Conservation (phyloP, 2,888 invertebrate genomes). For the Melanostoma scalare region DNA sequence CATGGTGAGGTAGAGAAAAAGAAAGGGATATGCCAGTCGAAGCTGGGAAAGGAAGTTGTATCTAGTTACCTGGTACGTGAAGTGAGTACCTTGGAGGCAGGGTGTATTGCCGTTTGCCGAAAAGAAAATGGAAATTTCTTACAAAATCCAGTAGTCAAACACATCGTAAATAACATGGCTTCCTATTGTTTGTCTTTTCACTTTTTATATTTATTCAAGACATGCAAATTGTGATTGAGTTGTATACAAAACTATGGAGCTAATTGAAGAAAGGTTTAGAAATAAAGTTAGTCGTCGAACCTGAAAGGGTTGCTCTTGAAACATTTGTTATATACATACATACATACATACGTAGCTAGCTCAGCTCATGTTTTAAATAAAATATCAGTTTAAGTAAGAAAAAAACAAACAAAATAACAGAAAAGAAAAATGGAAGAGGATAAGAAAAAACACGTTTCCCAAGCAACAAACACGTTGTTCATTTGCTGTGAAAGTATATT, state of each 20-base stretch:
- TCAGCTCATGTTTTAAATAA: no score
- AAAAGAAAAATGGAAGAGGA: conserved; percentile 2
- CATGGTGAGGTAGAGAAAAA: conserved; percentile 3
- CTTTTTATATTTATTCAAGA: conserved; percentile 5
- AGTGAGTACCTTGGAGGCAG: not conserved
- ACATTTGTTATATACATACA: no score
- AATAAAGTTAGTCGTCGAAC: conserved; percentile 9
- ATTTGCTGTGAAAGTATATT: conserved; percentile 65
- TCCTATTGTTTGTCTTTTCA: conserved; percentile 33
- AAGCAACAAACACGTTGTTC: conserved; percentile 49
- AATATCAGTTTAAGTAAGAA: conserved; percentile 4
- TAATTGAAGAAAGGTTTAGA: conserved; percentile 43
- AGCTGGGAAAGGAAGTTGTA: conserved; percentile 6
- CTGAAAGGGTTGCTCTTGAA: no score
- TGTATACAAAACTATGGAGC: conserved; percentile 38
- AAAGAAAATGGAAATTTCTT: conserved; percentile 26
- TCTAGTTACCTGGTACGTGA: conserved; percentile 37
- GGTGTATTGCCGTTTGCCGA: not conserved
- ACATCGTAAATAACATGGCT: conserved; percentile 78
- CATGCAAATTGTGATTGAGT: conserved; percentile 65
- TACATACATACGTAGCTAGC: no score
- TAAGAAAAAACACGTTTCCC: conserved; percentile 60
- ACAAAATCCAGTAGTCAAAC: conserved; percentile 78
- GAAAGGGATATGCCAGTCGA: conserved; percentile 26
- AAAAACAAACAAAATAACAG: conserved; percentile 1